Conservation (phyloP, 2,888 invertebrate genomes). For the Aromia moschata region DNA sequence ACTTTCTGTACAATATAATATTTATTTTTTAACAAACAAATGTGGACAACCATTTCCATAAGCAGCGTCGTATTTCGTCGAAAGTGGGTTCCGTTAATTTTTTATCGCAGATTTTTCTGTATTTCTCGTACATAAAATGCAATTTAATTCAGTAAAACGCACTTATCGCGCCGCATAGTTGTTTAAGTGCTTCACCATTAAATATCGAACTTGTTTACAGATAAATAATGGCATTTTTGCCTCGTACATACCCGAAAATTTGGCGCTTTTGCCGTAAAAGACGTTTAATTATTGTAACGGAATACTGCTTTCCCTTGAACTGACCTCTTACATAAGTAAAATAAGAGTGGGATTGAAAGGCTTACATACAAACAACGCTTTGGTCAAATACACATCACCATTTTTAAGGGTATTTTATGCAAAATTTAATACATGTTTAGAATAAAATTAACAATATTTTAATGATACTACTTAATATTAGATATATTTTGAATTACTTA, state of each 20-base stretch:
- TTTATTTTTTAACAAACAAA: neutral
- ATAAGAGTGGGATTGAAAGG: neutral
- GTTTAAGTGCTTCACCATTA: constrained; percentile 24
- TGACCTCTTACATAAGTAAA: neutral
- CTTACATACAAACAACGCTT: no score
- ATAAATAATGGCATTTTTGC: constrained; percentile 24
- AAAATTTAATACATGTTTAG: no score
- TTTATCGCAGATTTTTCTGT: neutral
- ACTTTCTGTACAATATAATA: neutral
- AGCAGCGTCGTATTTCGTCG: neutral
- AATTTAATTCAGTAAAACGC: constrained; percentile 16
- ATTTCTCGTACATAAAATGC: neutral
- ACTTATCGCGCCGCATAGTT: constrained; percentile 5
- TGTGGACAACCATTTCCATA: neutral
- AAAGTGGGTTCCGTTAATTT: constrained; percentile 7
- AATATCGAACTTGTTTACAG: constrained; percentile 24
- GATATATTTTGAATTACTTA: no score
- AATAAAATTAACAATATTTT: no score
- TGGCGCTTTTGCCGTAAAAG: neutral
- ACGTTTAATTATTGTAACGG: neutral
- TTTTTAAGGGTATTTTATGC: no score
- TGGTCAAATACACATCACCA: no score
- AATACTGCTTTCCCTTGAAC: neutral
- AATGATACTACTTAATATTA: no score
- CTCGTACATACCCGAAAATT: neutral